A percentile compares a stretch with the other conserved stretches of the same genome.
phyloP scores from a whole-genome alignment of 2,113 vertebrate species.

The Silurus glanis region DNA sequence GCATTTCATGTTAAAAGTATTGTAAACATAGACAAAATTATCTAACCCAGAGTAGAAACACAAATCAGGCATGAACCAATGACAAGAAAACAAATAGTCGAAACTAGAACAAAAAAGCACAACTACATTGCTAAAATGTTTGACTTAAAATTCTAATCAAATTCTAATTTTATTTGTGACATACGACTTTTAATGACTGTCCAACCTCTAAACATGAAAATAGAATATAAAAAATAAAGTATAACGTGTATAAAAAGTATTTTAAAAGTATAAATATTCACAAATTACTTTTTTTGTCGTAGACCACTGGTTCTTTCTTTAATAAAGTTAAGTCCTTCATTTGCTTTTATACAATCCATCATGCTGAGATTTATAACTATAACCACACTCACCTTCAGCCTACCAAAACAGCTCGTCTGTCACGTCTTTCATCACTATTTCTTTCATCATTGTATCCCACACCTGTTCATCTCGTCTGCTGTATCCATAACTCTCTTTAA shows the following conservation, averaged over 20 bases:
- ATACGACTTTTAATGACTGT: no score
- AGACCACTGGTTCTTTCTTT: background rate
- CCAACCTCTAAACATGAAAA: no score
- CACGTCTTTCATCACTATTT: background rate
- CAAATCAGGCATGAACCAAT: background rate
- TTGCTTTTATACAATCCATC: background rate
- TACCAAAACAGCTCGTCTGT: background rate
- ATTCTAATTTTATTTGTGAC: no score
- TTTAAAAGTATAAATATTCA: no score
- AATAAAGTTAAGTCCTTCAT: constrained; percentile 3
- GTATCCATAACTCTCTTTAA: background rate
- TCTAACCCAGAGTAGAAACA: background rate
- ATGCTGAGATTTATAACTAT: background rate
- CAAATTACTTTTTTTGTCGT: background rate
- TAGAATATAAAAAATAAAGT: no score
- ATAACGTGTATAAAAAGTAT: no score
- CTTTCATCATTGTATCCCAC: background rate
- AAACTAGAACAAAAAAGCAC: background rate
- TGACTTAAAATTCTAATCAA: background rate
- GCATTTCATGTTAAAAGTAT: background rate
- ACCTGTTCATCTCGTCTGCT: constrained; percentile 19
- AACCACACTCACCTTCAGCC: background rate
- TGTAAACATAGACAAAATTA: background rate
- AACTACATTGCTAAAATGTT: background rate
- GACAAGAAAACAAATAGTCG: background rate